Base-by-base conservation (phyloP, 2,888 invertebrate genomes). In the Uropetala carovei region DNA sequence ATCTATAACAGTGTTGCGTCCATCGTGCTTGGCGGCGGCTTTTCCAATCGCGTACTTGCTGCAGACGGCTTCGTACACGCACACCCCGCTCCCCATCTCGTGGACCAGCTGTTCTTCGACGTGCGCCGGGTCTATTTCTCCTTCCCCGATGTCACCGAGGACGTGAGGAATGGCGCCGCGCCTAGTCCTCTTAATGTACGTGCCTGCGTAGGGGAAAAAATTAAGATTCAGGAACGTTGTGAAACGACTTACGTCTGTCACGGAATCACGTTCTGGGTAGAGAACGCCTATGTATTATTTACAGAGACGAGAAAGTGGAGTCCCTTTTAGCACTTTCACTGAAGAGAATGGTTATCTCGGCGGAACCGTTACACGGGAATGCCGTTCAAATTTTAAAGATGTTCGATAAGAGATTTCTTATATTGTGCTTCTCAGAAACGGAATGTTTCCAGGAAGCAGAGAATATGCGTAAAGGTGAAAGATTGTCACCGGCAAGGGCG, bases 21-120 rank as follows among this genome's bases (percentile, higher is more conserved):
- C 14, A 95, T 95, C 13, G 95, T 95, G 43, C 95, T 86, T 95
- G 82, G 92, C 83, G 10, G 64, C 16, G 92, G 92, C 92, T 16
- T 96, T 96, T 92, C 96, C 95, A 91, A 95, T 96, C 0, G 97
- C 97, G 94, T 97, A 97, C 93, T 96, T 96, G 68, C 96, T 96
- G 94, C 98, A 98, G 57, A 98, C 97, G 93, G 97, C 96, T 94
- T 97, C 97, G 94, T 97, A 97, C 93, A 98, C 96, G 94, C 98
- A 98, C 58, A 98, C 97, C 93, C 97, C 96, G 68, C 96, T 96
- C 30, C 98, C 98, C 94, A 98, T 96, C 95, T 98, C 98, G 13
- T 96, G 96, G 7, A 97, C 96, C 92, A 98, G 96, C 95, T 97
- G 96, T 94, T 98, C 98, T 95, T 98, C 98, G n/a, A 98, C 97